Conservation (phyloP, 2,888 invertebrate species). For the Hypomecis punctinalis region DNA sequence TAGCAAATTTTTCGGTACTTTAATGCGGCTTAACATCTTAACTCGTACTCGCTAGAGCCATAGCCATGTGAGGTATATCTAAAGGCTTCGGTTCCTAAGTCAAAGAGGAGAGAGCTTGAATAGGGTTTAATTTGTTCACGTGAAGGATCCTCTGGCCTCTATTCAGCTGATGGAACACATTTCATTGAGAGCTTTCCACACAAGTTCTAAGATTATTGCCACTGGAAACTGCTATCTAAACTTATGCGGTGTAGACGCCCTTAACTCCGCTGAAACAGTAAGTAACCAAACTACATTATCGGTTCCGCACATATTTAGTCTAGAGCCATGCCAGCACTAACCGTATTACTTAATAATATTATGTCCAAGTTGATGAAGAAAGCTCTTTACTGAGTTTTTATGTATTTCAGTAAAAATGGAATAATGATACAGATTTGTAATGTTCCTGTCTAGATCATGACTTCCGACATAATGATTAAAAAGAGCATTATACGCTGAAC, state of each 20-base stretch:
- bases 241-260: conserved; percentile 47
- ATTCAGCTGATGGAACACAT: conserved; percentile 57
- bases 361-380: too few species aligned
- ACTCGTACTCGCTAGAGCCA: too few species aligned
- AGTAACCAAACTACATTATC: conserved; percentile 35
- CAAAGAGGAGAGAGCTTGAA: conserved; percentile 50
- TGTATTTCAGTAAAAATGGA: too few species aligned
- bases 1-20: not conserved
- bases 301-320: conserved; percentile 32
- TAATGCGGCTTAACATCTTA: too few species aligned
- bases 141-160: conserved; percentile 46
- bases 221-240: conserved; percentile 47
- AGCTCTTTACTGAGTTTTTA: too few species aligned
- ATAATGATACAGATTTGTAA: too few species aligned
- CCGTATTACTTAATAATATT: conserved; percentile 47
- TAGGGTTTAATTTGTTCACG: conserved; percentile 60
- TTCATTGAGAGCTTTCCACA: conserved; percentile 51
- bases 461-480: too few species aligned
- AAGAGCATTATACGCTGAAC: too few species aligned
- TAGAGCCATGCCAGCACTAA: conserved; percentile 34
- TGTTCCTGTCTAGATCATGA: too few species aligned
- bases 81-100: conserved; percentile 41
- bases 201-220: conserved; percentile 52
- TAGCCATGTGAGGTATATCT: too few species aligned
- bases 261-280: conserved; percentile 42